Evolutionary conservation across 2,888 invertebrate species (phyloP).

Genomic region (Synanthedon myopaeformis): DNA sequence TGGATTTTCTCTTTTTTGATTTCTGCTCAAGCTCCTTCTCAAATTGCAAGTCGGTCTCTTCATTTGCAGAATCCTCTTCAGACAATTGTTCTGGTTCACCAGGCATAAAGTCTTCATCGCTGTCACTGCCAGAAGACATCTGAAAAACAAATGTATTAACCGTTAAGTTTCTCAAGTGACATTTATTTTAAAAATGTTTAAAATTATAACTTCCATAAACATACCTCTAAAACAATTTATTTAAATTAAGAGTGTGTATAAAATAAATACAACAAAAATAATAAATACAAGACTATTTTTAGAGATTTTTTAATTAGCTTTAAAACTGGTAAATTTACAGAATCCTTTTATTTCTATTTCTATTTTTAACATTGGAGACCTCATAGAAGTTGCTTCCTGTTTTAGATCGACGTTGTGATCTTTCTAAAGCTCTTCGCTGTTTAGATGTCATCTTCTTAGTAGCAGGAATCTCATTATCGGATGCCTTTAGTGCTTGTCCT

Average conservation of each 20-base stretch:
- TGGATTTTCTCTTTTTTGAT: slow-evolving; percentile 41
- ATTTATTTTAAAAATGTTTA: background rate
- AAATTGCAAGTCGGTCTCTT: slow-evolving; percentile 69
- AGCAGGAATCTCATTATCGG: slow-evolving; percentile 14
- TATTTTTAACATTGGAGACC: slow-evolving; percentile 89
- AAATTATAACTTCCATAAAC: background rate
- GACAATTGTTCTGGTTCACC: slow-evolving; percentile 74
- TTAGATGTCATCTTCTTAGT: slow-evolving; percentile 78
- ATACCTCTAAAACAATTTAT: background rate
- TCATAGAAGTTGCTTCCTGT: slow-evolving; percentile 92
- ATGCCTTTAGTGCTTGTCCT: slow-evolving; percentile 38
- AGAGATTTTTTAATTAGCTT: too few species aligned
- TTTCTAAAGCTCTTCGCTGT: slow-evolving; percentile 79
- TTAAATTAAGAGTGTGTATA: background rate
- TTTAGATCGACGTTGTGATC: slow-evolving; percentile 81
- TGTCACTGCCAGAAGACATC: slow-evolving; percentile 78
- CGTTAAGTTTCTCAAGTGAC: background rate
- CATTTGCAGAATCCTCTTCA: slow-evolving; percentile 76
- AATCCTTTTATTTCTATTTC: slow-evolving; percentile 76
- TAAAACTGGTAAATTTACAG: slow-evolving; percentile 5
- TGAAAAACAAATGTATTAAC: slow-evolving; percentile 16
- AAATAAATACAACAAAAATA: too few species aligned
- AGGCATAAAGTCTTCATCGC: slow-evolving; percentile 84
- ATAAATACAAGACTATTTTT: too few species aligned
- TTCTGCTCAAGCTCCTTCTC: slow-evolving; percentile 54